These are phyloP conservation scores for Hystrix cristata DNA, from an alignment of 2,113 vertebrate species.

Conservation along the genomic window DNA sequence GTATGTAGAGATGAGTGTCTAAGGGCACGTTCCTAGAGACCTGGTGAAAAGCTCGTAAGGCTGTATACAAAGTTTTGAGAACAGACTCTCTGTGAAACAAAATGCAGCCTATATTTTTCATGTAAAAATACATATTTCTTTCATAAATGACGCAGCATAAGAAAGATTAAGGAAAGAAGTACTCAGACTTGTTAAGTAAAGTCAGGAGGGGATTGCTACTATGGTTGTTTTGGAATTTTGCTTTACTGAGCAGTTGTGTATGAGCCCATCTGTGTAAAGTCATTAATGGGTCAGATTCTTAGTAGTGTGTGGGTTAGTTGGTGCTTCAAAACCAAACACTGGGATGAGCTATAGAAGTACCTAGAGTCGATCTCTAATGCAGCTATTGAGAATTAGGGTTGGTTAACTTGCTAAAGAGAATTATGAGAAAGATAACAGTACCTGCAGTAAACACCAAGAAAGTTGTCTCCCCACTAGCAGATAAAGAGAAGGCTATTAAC, in stretches of 20 bases:
- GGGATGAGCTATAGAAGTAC: not conserved
- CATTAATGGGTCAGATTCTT: not conserved
- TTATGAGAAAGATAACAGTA: not conserved
- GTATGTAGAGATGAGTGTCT: not conserved
- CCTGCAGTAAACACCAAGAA: not conserved
- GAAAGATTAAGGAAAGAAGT: not conserved
- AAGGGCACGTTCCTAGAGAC: not conserved
- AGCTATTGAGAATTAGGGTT: not conserved
- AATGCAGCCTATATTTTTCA: not conserved
- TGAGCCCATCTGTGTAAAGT: not conserved
- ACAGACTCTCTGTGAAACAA: not conserved
- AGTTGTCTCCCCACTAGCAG: not conserved
- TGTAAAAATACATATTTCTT: not conserved
- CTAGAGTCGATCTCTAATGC: not conserved
- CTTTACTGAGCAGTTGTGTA: not conserved
- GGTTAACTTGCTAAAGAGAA: not conserved
- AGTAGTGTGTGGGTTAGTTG: not conserved
- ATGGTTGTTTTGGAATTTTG: too few species aligned
- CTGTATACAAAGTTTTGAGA: not conserved
- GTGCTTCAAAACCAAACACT: not conserved
- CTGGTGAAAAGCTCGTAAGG: not conserved
- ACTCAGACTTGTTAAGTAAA: not conserved
- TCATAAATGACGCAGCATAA: not conserved
- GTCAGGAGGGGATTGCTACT: not conserved
- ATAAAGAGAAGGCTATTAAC: not conserved